phyloP scores from a whole-genome alignment of 2,113 vertebrate genomes.

The Corythaeola cristata region DNA sequence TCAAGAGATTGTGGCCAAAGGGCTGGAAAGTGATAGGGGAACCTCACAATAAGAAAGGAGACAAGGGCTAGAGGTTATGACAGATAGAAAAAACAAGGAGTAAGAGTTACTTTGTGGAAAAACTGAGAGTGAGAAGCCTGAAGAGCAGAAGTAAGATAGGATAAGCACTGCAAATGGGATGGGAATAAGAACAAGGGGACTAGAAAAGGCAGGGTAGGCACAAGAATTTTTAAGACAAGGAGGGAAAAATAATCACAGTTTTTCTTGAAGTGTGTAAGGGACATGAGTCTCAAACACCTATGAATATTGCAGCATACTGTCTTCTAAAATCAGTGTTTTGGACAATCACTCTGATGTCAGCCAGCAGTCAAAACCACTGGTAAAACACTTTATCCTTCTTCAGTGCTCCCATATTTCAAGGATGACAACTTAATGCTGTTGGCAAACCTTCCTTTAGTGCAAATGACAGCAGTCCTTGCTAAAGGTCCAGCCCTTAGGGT shows the following conservation, averaged over 20 bases:
- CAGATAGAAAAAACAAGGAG: background rate
- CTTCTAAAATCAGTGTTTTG: background rate
- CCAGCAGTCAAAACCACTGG: background rate
- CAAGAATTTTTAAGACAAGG: background rate
- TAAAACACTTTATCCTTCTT: background rate
- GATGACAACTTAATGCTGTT: background rate
- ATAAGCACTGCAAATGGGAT: background rate
- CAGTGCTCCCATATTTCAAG: background rate
- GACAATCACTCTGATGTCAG: background rate
- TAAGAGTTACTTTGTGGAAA: background rate
- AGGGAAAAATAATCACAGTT: background rate
- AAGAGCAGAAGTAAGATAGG: background rate
- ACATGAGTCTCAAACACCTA: background rate
- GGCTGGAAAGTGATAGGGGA: background rate
- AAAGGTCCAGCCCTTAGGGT: background rate
- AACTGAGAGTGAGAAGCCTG: background rate
- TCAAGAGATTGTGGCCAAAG: background rate
- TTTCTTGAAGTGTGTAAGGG: background rate
- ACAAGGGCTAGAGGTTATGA: no score
- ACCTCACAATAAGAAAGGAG: background rate
- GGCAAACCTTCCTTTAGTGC: background rate
- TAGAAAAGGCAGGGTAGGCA: background rate
- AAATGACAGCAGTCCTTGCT: background rate
- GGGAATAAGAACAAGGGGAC: background rate
- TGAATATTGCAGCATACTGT: background rate